Conservation (phyloP, 1,140 invertebrate genomes). For the Bactericera cockerelli region DNA sequence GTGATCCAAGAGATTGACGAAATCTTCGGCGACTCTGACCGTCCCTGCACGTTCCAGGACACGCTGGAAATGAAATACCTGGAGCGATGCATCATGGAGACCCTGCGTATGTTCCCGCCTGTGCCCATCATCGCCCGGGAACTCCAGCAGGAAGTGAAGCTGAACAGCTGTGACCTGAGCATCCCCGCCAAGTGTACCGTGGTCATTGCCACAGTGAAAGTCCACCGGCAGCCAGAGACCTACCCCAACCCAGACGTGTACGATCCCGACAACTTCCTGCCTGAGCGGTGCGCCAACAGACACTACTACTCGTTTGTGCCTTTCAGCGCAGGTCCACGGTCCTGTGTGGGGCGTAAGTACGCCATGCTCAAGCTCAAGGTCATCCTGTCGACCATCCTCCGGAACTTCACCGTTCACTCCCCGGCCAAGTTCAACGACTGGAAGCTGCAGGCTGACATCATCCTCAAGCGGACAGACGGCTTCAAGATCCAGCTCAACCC, state of each 20-base stretch:
- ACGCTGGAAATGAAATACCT: slow-evolving; percentile 68
- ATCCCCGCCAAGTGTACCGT: slow-evolving; percentile 48
- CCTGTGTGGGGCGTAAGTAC: slow-evolving; percentile 76
- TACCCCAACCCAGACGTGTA: slow-evolving; percentile 66
- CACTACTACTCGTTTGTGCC: slow-evolving; percentile 75
- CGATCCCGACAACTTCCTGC: slow-evolving; percentile 68
- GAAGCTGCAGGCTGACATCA: slow-evolving; percentile 61
- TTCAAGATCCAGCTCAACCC: slow-evolving; percentile 53
- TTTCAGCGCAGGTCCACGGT: slow-evolving; percentile 70
- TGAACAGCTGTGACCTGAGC: slow-evolving; percentile 35
- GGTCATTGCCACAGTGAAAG: slow-evolving; percentile 41
- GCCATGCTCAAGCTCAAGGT: slow-evolving; percentile 75
- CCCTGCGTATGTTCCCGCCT: slow-evolving; percentile 57
- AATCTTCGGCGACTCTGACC: slow-evolving; percentile 55
- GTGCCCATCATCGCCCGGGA: slow-evolving; percentile 61
- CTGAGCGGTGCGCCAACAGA: slow-evolving; percentile 51
- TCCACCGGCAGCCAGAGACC: slow-evolving; percentile 51
- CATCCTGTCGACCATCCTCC: slow-evolving; percentile 67
- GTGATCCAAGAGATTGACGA: slow-evolving; percentile 57
- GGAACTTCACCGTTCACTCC: slow-evolving; percentile 57
- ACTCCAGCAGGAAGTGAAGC: slow-evolving; percentile 48
- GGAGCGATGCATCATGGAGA: slow-evolving; percentile 62
- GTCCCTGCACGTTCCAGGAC: slow-evolving; percentile 61
- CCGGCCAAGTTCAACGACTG: slow-evolving; percentile 52
- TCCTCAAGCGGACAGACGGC: slow-evolving; percentile 62